These are phyloP conservation scores for Coelopa pilipes DNA, from an alignment of 2,888 invertebrate genomes.

Conservation along the genomic window DNA sequence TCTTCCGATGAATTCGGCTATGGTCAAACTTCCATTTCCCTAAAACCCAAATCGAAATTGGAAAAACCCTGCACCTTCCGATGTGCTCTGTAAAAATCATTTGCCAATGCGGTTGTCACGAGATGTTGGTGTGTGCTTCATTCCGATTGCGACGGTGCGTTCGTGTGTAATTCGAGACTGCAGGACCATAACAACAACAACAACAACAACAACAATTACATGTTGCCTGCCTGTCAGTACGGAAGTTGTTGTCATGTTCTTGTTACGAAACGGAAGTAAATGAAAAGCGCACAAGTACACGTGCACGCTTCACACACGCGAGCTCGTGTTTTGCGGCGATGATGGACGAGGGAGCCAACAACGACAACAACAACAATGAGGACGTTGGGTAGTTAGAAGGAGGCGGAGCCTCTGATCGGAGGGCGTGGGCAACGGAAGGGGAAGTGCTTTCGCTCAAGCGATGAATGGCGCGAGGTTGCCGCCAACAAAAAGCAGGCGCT, in stretches of 20 bases:
- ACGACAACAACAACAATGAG: too few relatives aligned
- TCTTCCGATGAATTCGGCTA: too few relatives aligned
- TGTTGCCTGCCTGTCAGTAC: constrained; percentile 14
- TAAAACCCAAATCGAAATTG: neutral
- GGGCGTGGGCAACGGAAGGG: neutral
- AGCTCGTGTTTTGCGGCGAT: too few relatives aligned
- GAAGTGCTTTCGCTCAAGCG: neutral
- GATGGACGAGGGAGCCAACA: too few relatives aligned
- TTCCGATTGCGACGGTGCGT: neutral
- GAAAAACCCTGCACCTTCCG: neutral
- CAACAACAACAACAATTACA: constrained; percentile 21
- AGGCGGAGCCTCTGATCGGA: neutral
- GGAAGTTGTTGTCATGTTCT: constrained; percentile 27
- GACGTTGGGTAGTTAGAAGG: too few relatives aligned
- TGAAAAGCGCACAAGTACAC: constrained; percentile 12
- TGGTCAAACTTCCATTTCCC: too few relatives aligned
- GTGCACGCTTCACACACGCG: neutral
- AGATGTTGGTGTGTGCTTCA: neutral
- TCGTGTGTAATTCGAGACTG: neutral
- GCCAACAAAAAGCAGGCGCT: constrained; percentile 13
- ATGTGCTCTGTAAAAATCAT: too few relatives aligned
- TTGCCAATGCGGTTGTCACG: too few relatives aligned
- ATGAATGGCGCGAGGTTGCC: neutral
- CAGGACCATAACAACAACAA: constrained; percentile 2
- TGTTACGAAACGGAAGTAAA: constrained; percentile 23